phyloP scores from a whole-genome alignment of 2,888 invertebrate genomes.

The Cotesia congregata region DNA sequence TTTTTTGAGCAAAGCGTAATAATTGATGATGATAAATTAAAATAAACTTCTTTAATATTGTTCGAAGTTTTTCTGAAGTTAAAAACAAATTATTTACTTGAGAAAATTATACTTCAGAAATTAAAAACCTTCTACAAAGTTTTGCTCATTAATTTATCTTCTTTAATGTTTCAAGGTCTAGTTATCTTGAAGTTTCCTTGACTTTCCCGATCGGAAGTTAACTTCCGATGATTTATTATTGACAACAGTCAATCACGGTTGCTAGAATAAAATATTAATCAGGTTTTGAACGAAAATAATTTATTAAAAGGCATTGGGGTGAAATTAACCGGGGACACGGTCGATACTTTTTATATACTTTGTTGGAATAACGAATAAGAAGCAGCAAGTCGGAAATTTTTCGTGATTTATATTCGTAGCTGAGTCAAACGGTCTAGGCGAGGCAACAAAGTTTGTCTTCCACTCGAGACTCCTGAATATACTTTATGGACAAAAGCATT shows the following conservation, averaged over 20 bases:
- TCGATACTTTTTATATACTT: background rate
- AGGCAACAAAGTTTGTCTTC: constrained; percentile 9
- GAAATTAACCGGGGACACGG: background rate
- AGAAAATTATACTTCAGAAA: too few species aligned
- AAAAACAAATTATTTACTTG: too few species aligned
- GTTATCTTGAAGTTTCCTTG: too few species aligned
- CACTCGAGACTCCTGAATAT: background rate
- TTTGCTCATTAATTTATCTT: too few species aligned
- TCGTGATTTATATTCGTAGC: constrained; percentile 16
- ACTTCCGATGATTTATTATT: too few species aligned
- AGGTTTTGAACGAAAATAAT: background rate
- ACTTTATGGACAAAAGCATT: constrained; percentile 10
- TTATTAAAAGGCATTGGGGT: background rate
- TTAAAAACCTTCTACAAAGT: too few species aligned
- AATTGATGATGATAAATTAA: too few species aligned
- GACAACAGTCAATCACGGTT: too few species aligned
- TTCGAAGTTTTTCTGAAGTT: background rate
- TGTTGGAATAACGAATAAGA: background rate
- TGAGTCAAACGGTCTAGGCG: background rate
- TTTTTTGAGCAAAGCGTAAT: too few species aligned
- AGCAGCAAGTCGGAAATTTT: background rate
- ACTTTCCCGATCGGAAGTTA: too few species aligned
- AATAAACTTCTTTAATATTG: too few species aligned
- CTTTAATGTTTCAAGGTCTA: too few species aligned
- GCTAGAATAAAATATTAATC: background rate